These are phyloP conservation scores for Pachyrhynchus sulphureomaculatus DNA, from an alignment of 1,140 invertebrate genomes.

Conservation along the genomic window DNA sequence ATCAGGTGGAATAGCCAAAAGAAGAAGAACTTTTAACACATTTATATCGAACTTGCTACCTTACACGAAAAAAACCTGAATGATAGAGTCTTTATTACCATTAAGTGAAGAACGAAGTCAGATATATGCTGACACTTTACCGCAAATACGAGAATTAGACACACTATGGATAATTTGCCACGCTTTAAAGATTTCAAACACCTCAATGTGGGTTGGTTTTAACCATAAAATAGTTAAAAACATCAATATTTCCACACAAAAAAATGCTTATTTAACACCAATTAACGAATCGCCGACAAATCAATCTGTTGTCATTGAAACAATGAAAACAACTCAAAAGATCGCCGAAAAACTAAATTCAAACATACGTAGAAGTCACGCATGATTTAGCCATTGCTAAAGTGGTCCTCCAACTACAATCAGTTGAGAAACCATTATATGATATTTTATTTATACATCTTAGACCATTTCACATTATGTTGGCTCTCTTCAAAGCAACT, in stretches of 20 bases:
- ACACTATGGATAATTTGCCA: too few relatives aligned
- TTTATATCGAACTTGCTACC: too few relatives aligned
- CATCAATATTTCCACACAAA: conserved; percentile 22
- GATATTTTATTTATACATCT: conserved; percentile 48
- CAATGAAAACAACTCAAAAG: conserved; percentile 24
- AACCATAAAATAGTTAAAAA: conserved; percentile 17
- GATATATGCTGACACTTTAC: too few relatives aligned
- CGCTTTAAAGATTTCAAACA: conserved; percentile 12
- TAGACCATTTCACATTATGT: conserved; percentile 29
- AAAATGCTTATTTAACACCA: conserved; percentile 31
- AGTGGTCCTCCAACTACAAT: conserved; percentile 47
- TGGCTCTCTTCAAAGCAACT: conserved; percentile 19
- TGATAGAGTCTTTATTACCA: too few relatives aligned
- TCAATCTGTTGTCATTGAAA: conserved; percentile 30
- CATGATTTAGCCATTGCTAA: conserved; percentile 52
- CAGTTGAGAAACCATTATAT: not conserved
- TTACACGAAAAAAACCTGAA: too few relatives aligned
- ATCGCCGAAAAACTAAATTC: conserved; percentile 25
- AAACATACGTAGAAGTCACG: conserved; percentile 33
- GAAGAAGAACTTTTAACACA: too few relatives aligned
- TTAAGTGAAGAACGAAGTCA: too few relatives aligned
- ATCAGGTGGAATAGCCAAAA: too few relatives aligned
- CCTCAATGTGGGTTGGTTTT: conserved; percentile 47
- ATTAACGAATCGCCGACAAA: conserved; percentile 32
- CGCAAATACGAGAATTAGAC: too few relatives aligned